These are phyloP conservation scores for Columbina picui DNA, from an alignment of 2,113 vertebrate species.

Conservation along the genomic window DNA sequence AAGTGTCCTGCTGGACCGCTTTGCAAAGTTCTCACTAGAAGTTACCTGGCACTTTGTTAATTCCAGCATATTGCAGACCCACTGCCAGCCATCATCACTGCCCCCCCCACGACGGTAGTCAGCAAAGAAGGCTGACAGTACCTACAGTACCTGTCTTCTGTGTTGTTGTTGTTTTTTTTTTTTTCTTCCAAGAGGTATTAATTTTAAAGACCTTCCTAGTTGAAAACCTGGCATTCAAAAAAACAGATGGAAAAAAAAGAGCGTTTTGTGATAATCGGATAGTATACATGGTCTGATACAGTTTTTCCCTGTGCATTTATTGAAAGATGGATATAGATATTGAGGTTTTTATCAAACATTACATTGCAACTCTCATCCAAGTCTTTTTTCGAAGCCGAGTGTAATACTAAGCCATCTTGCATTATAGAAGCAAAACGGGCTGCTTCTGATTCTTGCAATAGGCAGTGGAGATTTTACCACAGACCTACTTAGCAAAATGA, in stretches of 20 bases:
- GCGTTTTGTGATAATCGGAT: not conserved
- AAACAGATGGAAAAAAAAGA: not conserved
- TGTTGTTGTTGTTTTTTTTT: not conserved
- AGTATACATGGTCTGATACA: not conserved
- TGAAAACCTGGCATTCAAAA: not conserved
- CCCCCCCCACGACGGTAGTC: rapidly evolving
- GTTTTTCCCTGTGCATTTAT: not conserved
- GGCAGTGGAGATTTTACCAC: not conserved
- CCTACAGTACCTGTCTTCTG: not conserved
- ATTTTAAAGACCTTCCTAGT: not conserved
- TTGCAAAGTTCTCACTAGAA: not conserved
- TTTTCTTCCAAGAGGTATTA: not conserved
- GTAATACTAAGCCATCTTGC: not conserved
- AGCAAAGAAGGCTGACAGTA: not conserved
- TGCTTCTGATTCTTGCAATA: not conserved
- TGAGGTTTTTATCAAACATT: not conserved
- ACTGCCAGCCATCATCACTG: not conserved
- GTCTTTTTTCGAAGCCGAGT: not conserved
- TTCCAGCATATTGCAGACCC: not conserved
- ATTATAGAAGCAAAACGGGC: not conserved
- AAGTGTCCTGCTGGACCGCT: not conserved
- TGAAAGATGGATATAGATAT: not conserved
- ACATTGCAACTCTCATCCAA: not conserved
- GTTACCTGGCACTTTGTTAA: not conserved
- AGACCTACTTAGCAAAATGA: not conserved